These are phyloP conservation scores for Lates calcarifer DNA, from an alignment of 2,113 vertebrate species.

Conservation along the genomic window DNA sequence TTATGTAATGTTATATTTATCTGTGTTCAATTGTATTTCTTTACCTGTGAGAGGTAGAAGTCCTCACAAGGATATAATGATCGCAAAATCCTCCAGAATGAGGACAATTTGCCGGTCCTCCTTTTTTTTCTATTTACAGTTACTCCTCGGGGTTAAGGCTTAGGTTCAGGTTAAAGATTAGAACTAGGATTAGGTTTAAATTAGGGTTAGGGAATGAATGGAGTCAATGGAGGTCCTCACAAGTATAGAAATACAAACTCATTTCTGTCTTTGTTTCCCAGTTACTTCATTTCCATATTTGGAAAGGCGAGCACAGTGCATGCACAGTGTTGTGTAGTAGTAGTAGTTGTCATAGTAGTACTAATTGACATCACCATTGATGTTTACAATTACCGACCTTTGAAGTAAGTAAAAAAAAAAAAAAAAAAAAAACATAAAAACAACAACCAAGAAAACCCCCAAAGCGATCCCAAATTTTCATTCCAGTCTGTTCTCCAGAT, in stretches of 20 bases:
- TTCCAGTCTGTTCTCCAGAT: slow-evolving; percentile 66
- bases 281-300: slow-evolving; percentile 77
- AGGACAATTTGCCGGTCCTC: slow-evolving; percentile 27
- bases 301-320: slow-evolving; percentile 94
- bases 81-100: slow-evolving; percentile 27
- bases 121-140: slow-evolving; percentile 45
- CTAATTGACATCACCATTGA: slow-evolving; percentile 79
- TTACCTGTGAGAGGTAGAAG: slow-evolving; percentile 52
- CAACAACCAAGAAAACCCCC: slow-evolving; percentile 57
- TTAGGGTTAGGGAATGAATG: slow-evolving; percentile 39
- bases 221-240: slow-evolving; percentile 55
- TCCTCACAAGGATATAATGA: slow-evolving; percentile 34
- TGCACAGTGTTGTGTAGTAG: slow-evolving; percentile 93
- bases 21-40: slow-evolving; percentile 62
- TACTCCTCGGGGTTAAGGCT: slow-evolving; percentile 62
- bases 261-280: slow-evolving; percentile 87
- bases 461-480: slow-evolving; percentile 56
- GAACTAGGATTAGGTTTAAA: slow-evolving; percentile 31
- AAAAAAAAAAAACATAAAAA: slow-evolving; percentile 57
- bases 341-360: slow-evolving; percentile 81
- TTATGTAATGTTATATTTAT: slow-evolving; percentile 71
- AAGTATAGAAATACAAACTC: slow-evolving; percentile 66
- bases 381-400: slow-evolving; percentile 82
- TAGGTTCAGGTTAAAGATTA: slow-evolving; percentile 47
- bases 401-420: slow-evolving; percentile 60